Base-by-base conservation (phyloP, 2,113 vertebrate species). In the Solenodon paradoxus region DNA sequence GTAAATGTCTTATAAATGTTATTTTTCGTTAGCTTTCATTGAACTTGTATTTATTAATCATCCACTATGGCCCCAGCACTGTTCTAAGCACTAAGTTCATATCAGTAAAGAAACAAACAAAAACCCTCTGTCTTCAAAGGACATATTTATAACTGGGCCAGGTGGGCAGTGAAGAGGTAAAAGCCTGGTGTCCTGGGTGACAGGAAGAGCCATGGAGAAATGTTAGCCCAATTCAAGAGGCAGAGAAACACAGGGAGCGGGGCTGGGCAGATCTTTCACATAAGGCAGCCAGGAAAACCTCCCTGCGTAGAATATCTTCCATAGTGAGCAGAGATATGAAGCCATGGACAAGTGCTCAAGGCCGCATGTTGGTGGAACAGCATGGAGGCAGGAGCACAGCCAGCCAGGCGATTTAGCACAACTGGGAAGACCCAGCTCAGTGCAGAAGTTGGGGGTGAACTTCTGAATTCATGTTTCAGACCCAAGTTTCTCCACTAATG, bases 21-120 rank as follows among this genome's bases (percentile, higher is more conserved):
- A 79, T 28, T 71, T 92, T 88, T 78, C 53, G n/a, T 83, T 79
- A 61, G 53, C 51, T 90, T 74, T 90, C 66, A 78, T 51, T 57
- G 78, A 74, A 2, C 32, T 81, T 12, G 2, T 63, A 38, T 42
- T 90, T 64, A 89, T 74, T 74, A 80, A 63, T 49, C 32, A 49
- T 28, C 57, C 64, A 24, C 69, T 74, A 55, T 61, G 49, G 83
- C 45, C 26, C 59, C 80, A 83, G 74, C 63, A 78, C 80, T 63
- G n/a, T 95, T 88, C 61, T 82, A 92, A 74, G 59, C 35, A 86
- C 45, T 47, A 49, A 30, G 16, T 57, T 89, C 55, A 88, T 38
- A 88, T 77, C 30, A 59, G 64, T 61, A 68, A 95, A 64, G 51
- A 66, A 90, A 94, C n/a, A n/a, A n/a, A n/a, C n/a, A 40, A 4